Base-by-base conservation (phyloP, 2,113 vertebrate genomes). In the Sporophila hypoxantha region DNA sequence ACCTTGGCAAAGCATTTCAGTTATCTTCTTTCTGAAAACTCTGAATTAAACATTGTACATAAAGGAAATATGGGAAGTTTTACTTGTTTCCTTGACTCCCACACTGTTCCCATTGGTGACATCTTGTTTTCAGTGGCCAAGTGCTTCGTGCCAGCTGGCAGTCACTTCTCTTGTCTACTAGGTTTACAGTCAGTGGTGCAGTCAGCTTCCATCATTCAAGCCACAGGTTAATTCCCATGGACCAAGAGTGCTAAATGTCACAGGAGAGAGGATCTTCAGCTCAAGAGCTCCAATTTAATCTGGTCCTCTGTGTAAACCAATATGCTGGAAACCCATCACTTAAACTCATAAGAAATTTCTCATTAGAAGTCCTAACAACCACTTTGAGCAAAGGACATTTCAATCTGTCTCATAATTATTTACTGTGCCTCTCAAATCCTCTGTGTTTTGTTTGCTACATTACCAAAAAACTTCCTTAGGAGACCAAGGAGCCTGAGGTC, bases 261-360 rank as follows among this genome's bases (percentile, higher is more conserved):
- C 36, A 68, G 25, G 37, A 65, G 71, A 26, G 16, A 67, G 22
- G 29, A 89, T 34, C 26, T 66, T 88, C 55, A 79, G 36, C 16
- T 29, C 49, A 56, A 60, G 32, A 8, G 20, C 18, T 47, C 19
- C n/a, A 65, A 3, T 85, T 60, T 64, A 79, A 64, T 74, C n/a
- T n/a, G 25, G 4, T 32, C 22, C 70, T 61, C 44, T 29, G 5
- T 44, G 36, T 82, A 53, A 17, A 44, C 5, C 0, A 0, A 27
- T 44, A 47, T 10, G 37, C 3, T 82, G 39, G n/a, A 84, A 83
- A 76, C 1, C 4, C 15, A 15, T 23, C 44, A 42, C 25, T 66
- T 88, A 34, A 11, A 15, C 41, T 66, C 17, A 29, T n/a, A 56
- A 27, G 20, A 49, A 53, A 73, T 76, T 87, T 86, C 47, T 79